Evolutionary conservation across 2,888 invertebrate species (phyloP).

Genomic region (Nephrotoma appendiculata): DNA sequence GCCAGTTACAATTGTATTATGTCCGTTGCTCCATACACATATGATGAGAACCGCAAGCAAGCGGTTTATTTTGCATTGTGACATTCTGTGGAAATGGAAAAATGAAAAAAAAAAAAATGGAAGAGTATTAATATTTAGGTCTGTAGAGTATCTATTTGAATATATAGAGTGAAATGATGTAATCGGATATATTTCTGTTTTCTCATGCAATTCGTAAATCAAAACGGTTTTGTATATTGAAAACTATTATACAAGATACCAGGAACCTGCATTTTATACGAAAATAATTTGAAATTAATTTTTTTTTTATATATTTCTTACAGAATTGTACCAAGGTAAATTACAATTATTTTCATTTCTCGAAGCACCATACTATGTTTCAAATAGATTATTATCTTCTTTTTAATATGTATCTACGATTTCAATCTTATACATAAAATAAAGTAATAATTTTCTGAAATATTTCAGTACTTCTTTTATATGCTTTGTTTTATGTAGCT

Average conservation of each 20-base stretch:
- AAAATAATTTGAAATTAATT: background rate
- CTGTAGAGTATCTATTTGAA: background rate
- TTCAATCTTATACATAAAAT: background rate
- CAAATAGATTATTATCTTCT: background rate
- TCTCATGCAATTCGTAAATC: background rate
- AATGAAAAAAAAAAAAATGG: background rate
- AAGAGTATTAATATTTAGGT: background rate
- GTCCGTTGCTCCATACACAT: constrained; percentile 5
- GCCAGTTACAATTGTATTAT: constrained; percentile 21
- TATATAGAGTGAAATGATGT: background rate
- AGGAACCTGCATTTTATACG: background rate
- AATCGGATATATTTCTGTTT: background rate
- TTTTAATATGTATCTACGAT: background rate
- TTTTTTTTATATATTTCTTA: background rate
- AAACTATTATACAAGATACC: background rate
- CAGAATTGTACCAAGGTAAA: background rate
- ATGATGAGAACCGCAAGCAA: constrained; percentile 1
- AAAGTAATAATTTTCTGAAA: too few species aligned
- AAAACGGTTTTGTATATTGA: background rate
- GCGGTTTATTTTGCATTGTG: background rate
- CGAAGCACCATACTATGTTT: background rate
- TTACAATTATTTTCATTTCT: background rate
- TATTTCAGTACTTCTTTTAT: too few species aligned
- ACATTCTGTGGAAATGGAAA: background rate
- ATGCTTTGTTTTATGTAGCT: background rate